Percentiles rank a stretch among this genome's conserved stretches.
These are phyloP conservation scores for Sebastiscus tertius DNA, from an alignment of 2,797 vertebrate species.

Conservation along the genomic window DNA sequence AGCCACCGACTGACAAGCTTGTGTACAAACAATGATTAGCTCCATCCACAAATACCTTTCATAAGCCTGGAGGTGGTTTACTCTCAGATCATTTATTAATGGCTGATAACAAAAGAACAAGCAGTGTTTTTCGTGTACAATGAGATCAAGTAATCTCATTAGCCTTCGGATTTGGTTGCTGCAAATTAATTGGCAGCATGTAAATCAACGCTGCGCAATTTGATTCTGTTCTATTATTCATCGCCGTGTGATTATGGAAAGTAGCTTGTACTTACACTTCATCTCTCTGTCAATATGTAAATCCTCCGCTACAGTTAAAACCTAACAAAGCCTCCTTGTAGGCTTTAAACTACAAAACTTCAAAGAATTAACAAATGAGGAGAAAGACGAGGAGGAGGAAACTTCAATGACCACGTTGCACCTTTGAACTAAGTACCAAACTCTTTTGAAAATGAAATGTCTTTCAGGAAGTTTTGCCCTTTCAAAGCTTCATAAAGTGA, in stretches of 20 bases:
- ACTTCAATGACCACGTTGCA: not conserved
- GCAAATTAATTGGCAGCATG: slow-evolving; percentile 46
- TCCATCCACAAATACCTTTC: slow-evolving; percentile 38
- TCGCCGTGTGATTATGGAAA: slow-evolving; percentile 48
- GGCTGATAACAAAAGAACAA: slow-evolving; percentile 26
- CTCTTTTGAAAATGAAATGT: not conserved
- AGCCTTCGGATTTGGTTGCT: slow-evolving; percentile 34
- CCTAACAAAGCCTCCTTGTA: not conserved
- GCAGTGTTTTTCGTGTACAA: slow-evolving; percentile 27
- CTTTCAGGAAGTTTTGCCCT: not conserved
- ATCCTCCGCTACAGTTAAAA: slow-evolving; percentile 17
- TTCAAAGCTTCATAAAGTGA: not conserved
- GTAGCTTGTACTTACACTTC: slow-evolving; percentile 36
- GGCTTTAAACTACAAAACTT: slow-evolving; percentile 20
- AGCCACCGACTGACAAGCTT: slow-evolving; percentile 46
- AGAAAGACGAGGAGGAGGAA: slow-evolving; percentile 1
- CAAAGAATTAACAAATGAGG: slow-evolving; percentile 12
- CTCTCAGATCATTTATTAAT: slow-evolving; percentile 44
- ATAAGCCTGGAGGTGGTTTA: slow-evolving; percentile 24
- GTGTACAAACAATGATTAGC: slow-evolving; percentile 72
- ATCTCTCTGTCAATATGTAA: slow-evolving; percentile 61
- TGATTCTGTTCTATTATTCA: slow-evolving; percentile 45
- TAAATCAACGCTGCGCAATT: slow-evolving; percentile 38
- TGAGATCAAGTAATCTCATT: slow-evolving; percentile 57
- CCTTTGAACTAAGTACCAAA: slow-evolving; percentile 4